Evolutionary conservation across 2,113 vertebrate genomes (phyloP).

Genomic region (Ailurus styani): DNA sequence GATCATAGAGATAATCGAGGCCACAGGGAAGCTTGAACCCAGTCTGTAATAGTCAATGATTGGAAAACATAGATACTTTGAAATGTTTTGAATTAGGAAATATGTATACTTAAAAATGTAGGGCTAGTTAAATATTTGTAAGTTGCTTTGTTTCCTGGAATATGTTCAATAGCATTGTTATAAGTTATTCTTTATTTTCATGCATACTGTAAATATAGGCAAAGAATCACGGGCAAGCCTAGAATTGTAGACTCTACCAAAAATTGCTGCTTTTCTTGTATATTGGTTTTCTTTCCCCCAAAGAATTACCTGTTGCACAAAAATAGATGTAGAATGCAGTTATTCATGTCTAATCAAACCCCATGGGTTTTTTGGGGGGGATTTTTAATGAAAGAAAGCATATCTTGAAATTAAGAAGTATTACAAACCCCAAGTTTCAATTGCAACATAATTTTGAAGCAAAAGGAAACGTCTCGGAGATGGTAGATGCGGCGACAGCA

Average conservation of each 20-base stretch:
- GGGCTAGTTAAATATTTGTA: not conserved
- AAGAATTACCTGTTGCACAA: constrained; percentile 33
- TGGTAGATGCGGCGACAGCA: not conserved
- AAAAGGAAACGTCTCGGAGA: not conserved
- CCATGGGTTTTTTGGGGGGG: not conserved
- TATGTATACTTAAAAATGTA: not conserved
- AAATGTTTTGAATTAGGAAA: not conserved
- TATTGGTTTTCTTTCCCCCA: not conserved
- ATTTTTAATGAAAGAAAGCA: not conserved
- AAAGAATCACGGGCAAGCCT: not conserved
- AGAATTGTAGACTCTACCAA: constrained; percentile 31
- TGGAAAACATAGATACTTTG: not conserved
- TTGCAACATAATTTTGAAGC: not conserved
- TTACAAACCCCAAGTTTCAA: not conserved
- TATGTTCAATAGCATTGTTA: not conserved
- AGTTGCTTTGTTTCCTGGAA: not conserved
- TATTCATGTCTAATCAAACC: constrained; percentile 41
- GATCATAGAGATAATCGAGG: not conserved
- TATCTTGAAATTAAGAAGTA: constrained; percentile 37
- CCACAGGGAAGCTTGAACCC: not conserved
- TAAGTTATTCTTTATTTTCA: constrained; percentile 32
- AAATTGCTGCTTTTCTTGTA: constrained; percentile 10
- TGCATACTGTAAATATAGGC: constrained; percentile 38
- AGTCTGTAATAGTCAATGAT: not conserved
- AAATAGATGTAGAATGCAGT: constrained; percentile 15